phyloP scores from a whole-genome alignment of 2,113 vertebrate species.

The Phaethornis superciliosus region DNA sequence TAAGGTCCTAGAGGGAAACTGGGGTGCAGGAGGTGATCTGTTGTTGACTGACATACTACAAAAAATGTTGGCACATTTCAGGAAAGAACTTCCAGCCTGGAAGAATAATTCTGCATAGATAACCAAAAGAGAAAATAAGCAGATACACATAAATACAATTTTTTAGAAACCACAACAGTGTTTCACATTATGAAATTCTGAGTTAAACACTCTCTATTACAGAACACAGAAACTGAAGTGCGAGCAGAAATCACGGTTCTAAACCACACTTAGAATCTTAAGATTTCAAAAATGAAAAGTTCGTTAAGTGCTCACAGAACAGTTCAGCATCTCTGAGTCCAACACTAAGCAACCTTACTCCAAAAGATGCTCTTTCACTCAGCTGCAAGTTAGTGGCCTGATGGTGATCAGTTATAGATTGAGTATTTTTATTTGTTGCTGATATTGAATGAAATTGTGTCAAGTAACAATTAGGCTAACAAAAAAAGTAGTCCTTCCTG shows the following conservation, averaged over 20 bases:
- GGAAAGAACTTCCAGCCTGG: neutral
- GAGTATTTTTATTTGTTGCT: neutral
- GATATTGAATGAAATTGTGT: neutral
- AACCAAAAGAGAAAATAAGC: neutral
- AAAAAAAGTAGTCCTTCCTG: neutral
- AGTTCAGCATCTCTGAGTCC: neutral
- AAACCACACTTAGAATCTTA: neutral
- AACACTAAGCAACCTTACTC: neutral
- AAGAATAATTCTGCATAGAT: neutral
- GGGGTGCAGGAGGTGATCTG: neutral
- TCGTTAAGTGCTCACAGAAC: neutral
- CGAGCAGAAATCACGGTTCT: neutral
- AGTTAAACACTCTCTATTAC: neutral
- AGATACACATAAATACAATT: neutral
- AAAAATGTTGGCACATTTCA: neutral
- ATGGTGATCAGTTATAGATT: neutral
- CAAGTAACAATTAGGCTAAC: neutral
- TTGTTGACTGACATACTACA: neutral
- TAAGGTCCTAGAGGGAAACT: neutral
- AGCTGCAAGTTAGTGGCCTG: neutral
- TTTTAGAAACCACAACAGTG: neutral
- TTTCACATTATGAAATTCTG: neutral
- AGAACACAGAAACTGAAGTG: neutral
- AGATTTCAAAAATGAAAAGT: neutral
- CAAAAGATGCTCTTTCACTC: neutral